A percentile compares a stretch with the other conserved stretches of the same genome.
These are phyloP conservation scores for Aethes cnicana DNA, from an alignment of 2,888 invertebrate species.

Conservation along the genomic window DNA sequence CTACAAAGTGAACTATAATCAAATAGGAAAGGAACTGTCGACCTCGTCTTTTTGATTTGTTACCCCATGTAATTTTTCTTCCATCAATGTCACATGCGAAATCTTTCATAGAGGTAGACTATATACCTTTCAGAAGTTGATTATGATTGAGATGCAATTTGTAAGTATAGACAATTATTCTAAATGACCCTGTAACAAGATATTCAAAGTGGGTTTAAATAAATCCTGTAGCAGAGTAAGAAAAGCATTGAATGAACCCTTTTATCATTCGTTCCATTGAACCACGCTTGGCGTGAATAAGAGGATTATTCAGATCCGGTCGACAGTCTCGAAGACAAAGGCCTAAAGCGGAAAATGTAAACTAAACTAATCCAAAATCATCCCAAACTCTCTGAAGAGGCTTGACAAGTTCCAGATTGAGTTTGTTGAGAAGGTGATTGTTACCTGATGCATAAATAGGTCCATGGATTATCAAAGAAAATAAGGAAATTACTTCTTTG, in stretches of 20 bases:
- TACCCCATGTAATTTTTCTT: no score
- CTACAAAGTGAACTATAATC: no score
- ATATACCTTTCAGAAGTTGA: no score
- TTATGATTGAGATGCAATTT: no score
- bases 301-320: constrained; percentile 1
- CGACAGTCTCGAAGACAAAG: constrained; percentile 5
- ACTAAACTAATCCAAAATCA: constrained; percentile 3
- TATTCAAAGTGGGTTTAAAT: not conserved
- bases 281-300: not conserved
- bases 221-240: not conserved
- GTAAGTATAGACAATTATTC: no score
- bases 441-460: not conserved
- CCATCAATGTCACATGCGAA: no score
- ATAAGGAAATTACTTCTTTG: no score
- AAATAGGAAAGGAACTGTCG: no score
- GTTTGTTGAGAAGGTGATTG: not conserved
- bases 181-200: no score
- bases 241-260: constrained; percentile 1
- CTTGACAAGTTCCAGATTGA: not conserved
- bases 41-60: no score
- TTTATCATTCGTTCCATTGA: constrained; percentile 5
- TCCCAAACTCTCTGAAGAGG: not conserved
- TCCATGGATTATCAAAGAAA: no score
- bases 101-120: no score
- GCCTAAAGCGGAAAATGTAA: constrained; percentile 3